A percentile compares a stretch with the other conserved stretches of the same genome.
Conservation (phyloP, 2,797 vertebrate genomes). For the Squalus acanthias region DNA sequence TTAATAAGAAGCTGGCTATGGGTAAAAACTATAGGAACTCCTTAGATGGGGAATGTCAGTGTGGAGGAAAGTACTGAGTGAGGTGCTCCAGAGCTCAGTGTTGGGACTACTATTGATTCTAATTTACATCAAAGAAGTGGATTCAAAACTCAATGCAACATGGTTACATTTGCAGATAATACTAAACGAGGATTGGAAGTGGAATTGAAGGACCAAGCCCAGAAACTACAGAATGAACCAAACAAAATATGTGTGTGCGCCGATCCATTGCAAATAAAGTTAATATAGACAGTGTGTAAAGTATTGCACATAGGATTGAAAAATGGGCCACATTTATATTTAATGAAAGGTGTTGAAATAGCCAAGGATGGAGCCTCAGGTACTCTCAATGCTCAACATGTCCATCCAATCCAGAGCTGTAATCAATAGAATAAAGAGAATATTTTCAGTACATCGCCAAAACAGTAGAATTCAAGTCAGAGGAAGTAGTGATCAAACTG, state of each 20-base stretch:
- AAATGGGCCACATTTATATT: background rate
- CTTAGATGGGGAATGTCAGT: too few species aligned
- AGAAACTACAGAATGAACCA: background rate
- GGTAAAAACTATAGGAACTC: too few species aligned
- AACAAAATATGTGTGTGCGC: background rate
- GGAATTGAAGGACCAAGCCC: too few species aligned
- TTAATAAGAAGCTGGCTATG: too few species aligned
- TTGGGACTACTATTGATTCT: too few species aligned
- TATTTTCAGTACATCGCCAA: background rate
- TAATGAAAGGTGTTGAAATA: background rate
- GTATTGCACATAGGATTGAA: background rate
- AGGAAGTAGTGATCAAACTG: background rate
- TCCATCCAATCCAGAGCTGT: background rate
- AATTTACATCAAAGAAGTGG: too few species aligned
- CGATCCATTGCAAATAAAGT: background rate
- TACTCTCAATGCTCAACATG: background rate
- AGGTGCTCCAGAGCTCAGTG: too few species aligned
- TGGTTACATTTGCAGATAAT: too few species aligned
- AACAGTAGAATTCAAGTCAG: background rate
- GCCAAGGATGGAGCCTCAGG: background rate
- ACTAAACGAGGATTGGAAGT: too few species aligned
- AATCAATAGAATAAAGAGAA: background rate
- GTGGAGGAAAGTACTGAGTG: too few species aligned
- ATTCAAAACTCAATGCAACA: too few species aligned
- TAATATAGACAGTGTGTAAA: background rate